Conservation (phyloP, 2,797 vertebrate species). For the Adelosebastes latens region DNA sequence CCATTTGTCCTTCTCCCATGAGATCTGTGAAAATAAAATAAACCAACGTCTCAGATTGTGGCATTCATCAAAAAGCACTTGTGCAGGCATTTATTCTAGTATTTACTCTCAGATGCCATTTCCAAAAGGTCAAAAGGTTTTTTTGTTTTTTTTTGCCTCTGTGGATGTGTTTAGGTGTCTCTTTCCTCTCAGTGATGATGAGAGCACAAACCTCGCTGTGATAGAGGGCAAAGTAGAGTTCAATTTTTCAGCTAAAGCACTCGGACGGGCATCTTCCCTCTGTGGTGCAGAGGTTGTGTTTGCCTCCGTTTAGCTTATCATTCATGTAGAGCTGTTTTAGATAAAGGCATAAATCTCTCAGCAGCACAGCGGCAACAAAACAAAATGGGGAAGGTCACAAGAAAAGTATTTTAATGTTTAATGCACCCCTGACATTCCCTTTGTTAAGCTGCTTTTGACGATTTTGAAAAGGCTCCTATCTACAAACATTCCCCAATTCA, state of each 20-base stretch:
- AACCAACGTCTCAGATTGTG: conserved; percentile 66
- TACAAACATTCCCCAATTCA: conserved; percentile 16
- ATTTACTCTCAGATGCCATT: conserved; percentile 68
- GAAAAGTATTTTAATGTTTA: conserved; percentile 60
- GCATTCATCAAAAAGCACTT: conserved; percentile 75
- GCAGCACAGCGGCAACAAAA: conserved; percentile 43
- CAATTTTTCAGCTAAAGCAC: conserved; percentile 42
- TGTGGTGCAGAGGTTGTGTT: conserved; percentile 39
- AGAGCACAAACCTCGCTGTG: conserved; percentile 55
- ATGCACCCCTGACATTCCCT: conserved; percentile 42
- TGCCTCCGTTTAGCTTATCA: conserved; percentile 54
- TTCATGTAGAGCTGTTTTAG: conserved; percentile 57
- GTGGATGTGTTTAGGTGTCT: conserved; percentile 58
- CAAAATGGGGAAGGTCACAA: conserved; percentile 55
- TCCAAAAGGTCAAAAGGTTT: conserved; percentile 72
- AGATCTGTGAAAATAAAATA: conserved; percentile 75
- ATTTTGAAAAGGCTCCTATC: conserved; percentile 16
- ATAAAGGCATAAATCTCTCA: conserved; percentile 61
- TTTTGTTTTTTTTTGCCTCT: conserved; percentile 45
- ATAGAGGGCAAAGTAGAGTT: conserved; percentile 63
- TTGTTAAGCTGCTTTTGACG: conserved; percentile 50
- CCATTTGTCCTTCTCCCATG: conserved; percentile 52
- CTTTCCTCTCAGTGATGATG: conserved; percentile 54
- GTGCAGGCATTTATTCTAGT: conserved; percentile 71
- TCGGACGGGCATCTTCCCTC: conserved; percentile 38